phyloP scores from a whole-genome alignment of 2,797 vertebrate genomes.

The Natrix natrix region DNA sequence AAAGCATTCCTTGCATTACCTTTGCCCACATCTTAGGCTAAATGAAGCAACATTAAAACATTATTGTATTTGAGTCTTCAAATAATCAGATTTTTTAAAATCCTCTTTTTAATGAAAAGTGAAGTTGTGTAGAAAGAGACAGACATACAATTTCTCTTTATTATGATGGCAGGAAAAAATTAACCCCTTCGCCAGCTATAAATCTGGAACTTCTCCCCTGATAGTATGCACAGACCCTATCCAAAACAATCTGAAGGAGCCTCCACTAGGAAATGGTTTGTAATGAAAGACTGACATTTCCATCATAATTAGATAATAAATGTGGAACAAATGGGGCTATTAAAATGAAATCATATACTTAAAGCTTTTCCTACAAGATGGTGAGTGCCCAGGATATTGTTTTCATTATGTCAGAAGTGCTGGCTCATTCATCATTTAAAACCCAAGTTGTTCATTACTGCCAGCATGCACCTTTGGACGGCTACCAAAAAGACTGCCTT shows the following conservation, averaged over 20 bases:
- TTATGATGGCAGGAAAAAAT: neutral
- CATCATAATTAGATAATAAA: conserved; percentile 33
- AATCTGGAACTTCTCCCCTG: neutral
- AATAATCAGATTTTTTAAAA: neutral
- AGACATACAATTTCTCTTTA: neutral
- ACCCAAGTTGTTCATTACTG: neutral
- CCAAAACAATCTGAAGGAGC: neutral
- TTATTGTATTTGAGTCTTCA: neutral
- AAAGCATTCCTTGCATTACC: neutral
- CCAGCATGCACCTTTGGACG: neutral
- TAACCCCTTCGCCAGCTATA: neutral
- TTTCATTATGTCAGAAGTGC: neutral
- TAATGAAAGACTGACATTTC: conserved; percentile 24
- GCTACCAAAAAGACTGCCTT: conserved; percentile 9
- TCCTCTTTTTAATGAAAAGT: neutral
- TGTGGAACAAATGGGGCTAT: conserved; percentile 28
- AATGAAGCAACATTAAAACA: conserved; percentile 3
- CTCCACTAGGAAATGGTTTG: neutral
- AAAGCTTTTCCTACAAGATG: neutral
- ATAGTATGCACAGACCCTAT: conserved; percentile 1
- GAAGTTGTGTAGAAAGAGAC: neutral
- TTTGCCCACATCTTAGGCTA: neutral
- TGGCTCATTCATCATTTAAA: neutral
- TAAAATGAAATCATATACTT: conserved; percentile 27
- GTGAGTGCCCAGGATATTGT: neutral